Evolutionary conservation across 2,113 vertebrate species (phyloP).

Genomic region (Proteles cristata): DNA sequence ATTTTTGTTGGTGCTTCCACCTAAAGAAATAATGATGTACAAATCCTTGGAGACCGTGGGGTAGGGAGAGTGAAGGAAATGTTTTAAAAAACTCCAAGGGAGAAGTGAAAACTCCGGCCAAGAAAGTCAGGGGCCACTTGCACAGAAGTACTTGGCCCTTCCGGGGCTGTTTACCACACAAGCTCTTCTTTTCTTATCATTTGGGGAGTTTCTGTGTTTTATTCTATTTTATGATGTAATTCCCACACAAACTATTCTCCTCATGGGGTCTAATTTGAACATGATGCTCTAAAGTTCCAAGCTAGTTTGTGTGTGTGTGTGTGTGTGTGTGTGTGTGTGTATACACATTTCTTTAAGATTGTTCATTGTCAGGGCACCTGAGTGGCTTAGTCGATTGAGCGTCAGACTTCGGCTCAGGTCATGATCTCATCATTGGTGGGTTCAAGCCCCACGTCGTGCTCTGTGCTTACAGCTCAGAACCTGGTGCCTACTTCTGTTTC

Average conservation of each 20-base stretch:
- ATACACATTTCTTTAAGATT: background rate
- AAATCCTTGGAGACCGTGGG: conserved; percentile 36
- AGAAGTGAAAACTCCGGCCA: background rate
- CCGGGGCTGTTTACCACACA: conserved; percentile 45
- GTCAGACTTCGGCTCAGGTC: too few species aligned
- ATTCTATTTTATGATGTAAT: conserved; percentile 37
- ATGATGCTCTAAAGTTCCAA: background rate
- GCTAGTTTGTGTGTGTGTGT: background rate
- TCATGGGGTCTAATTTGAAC: conserved; percentile 40
- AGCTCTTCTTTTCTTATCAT: background rate
- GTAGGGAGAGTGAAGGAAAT: conserved; percentile 20
- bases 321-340: accelerated
- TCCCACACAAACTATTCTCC: conserved; percentile 60
- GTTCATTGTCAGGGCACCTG: background rate
- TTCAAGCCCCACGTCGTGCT: too few species aligned
- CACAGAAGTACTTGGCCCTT: background rate
- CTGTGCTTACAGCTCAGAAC: too few species aligned
- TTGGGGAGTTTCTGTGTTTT: conserved; percentile 45
- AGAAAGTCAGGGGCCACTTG: conserved; percentile 4
- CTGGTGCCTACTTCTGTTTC: too few species aligned
- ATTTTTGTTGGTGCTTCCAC: background rate
- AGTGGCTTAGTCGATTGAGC: too few species aligned
- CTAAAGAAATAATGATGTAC: conserved; percentile 32
- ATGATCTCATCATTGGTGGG: too few species aligned
- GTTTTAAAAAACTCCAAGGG: conserved; percentile 45